phyloP scores from a whole-genome alignment of 2,113 vertebrate genomes.

The Apistogramma diplotaenia region DNA sequence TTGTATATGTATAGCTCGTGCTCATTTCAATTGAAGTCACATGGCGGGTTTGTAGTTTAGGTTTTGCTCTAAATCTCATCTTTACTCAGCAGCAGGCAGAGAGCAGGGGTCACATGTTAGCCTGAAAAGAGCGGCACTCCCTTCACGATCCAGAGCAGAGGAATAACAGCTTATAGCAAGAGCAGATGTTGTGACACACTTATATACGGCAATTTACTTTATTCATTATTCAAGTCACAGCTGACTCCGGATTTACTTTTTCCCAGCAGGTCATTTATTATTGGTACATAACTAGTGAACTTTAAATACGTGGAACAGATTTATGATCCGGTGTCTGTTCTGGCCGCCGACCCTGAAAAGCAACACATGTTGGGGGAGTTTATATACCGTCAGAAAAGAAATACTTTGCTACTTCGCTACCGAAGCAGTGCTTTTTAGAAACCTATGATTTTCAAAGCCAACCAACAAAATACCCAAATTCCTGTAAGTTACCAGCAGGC shows the following conservation, averaged over 20 bases:
- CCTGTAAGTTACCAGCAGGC: conserved; percentile 37
- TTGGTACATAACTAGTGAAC: conserved; percentile 25
- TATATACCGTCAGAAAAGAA: conserved; percentile 36
- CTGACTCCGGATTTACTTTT: conserved; percentile 38
- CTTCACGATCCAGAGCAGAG: conserved; percentile 44
- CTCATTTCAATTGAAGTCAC: conserved; percentile 72
- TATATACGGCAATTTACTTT: conserved; percentile 28
- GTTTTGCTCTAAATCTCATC: conserved; percentile 62
- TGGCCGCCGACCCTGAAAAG: conserved; percentile 11
- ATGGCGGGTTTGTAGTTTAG: conserved; percentile 65
- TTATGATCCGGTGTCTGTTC: conserved; percentile 17
- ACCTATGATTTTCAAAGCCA: conserved; percentile 24
- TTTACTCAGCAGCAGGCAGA: conserved; percentile 60
- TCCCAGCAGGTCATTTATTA: conserved; percentile 45
- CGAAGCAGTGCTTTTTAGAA: conserved; percentile 35
- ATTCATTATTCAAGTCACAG: conserved; percentile 50
- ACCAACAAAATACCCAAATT: conserved; percentile 40
- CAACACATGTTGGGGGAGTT: conserved; percentile 20
- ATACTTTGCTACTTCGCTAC: conserved; percentile 40
- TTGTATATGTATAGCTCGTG: conserved; percentile 69
- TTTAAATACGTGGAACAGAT: conserved; percentile 18
- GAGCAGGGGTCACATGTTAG: conserved; percentile 49
- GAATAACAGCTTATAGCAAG: conserved; percentile 31
- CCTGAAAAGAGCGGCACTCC: conserved; percentile 42
- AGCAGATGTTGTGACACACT: conserved; percentile 56